Conservation (phyloP, 2,113 vertebrate species). For the Motacilla alba region DNA sequence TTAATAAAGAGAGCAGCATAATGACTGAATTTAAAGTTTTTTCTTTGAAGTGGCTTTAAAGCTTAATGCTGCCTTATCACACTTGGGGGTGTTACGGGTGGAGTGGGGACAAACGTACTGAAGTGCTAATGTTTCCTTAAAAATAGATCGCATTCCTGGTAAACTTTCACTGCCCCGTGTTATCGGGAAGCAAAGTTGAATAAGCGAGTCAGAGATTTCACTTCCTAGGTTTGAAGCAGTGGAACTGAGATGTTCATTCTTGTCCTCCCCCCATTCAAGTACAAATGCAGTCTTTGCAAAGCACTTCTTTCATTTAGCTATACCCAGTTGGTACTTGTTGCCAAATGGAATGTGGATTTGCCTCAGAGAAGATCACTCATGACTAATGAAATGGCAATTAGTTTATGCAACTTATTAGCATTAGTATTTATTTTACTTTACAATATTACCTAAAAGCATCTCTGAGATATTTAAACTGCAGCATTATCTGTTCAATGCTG, state of each 20-base stretch:
- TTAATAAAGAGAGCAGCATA: neutral
- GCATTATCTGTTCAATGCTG: slow-evolving; percentile 62
- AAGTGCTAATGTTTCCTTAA: neutral
- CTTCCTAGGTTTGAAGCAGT: neutral
- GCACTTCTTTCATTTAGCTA: slow-evolving; percentile 47
- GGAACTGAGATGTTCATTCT: neutral
- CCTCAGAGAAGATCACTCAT: slow-evolving; percentile 61
- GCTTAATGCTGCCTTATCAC: neutral
- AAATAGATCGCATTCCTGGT: neutral
- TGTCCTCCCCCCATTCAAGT: neutral
- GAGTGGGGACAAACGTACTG: neutral
- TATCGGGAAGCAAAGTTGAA: neutral
- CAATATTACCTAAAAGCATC: slow-evolving; percentile 43
- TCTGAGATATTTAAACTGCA: slow-evolving; percentile 36
- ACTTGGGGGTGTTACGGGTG: neutral
- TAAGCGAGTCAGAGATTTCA: neutral
- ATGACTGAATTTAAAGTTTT: neutral
- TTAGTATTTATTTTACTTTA: slow-evolving; percentile 49
- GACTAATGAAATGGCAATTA: slow-evolving; percentile 55
- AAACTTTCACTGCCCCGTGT: neutral
- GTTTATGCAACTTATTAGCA: slow-evolving; percentile 53
- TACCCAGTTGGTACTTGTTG: slow-evolving; percentile 58
- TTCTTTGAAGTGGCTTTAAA: neutral
- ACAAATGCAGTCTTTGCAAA: slow-evolving; percentile 45
- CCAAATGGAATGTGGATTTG: slow-evolving; percentile 67